Evolutionary conservation across 2,797 vertebrate genomes (phyloP).

Genomic region (Octomys mimax): DNA sequence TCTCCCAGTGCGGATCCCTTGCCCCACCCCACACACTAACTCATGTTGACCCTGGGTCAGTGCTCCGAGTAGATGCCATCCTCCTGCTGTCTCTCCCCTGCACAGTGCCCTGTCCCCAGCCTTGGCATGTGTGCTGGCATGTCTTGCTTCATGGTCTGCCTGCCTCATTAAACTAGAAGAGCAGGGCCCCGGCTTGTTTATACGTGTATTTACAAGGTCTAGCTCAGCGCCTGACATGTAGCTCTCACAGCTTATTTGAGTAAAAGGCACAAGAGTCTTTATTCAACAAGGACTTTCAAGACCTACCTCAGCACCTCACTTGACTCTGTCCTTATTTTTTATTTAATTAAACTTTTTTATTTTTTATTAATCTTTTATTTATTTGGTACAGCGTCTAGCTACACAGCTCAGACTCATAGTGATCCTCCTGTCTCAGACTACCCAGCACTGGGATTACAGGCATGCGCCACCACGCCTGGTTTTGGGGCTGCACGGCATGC

Average conservation of each 20-base stretch:
- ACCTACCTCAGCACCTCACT: neutral
- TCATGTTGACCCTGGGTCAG: neutral
- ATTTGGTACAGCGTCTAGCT: no score
- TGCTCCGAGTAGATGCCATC: neutral
- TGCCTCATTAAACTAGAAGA: neutral
- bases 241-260: neutral
- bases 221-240: neutral
- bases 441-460: no score
- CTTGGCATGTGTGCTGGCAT: neutral
- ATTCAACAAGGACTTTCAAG: neutral
- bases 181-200: neutral
- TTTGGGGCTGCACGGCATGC: no score
- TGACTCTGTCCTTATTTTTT: neutral
- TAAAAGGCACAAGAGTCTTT: neutral
- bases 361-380: no score
- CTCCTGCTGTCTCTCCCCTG: neutral
- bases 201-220: neutral
- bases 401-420: no score
- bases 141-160: conserved; percentile 2
- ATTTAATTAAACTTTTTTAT: neutral
- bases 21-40: neutral
- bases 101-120: neutral
- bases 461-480: no score
- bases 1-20: neutral
- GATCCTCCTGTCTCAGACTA: no score